Percentiles rank a stretch among this genome's conserved stretches.
Evolutionary conservation across 2,797 vertebrate species (phyloP).

Genomic region (Muscicapa comitata): DNA sequence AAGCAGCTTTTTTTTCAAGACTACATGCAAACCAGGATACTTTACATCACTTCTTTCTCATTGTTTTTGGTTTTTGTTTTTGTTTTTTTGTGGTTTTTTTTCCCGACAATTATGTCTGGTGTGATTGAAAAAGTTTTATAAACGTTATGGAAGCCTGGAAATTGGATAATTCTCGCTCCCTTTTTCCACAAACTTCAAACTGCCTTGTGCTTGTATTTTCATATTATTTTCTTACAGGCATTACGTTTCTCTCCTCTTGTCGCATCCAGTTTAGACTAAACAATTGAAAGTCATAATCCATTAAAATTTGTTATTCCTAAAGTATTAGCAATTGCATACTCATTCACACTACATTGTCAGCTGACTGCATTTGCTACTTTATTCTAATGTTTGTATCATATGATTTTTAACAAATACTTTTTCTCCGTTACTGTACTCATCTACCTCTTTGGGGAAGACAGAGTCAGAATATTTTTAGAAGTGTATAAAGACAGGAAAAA

Average conservation of each 20-base stretch:
- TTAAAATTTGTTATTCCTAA: not conserved
- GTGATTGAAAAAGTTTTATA: not conserved
- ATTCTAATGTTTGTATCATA: not conserved
- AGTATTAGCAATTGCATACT: not conserved
- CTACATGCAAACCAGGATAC: not conserved
- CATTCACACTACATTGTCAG: not conserved
- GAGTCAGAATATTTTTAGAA: not conserved
- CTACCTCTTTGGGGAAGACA: not conserved
- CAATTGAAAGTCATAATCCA: not conserved
- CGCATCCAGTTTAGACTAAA: not conserved
- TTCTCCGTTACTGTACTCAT: not conserved
- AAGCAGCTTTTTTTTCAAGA: not conserved
- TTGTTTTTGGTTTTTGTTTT: not conserved
- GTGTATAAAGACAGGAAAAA: not conserved
- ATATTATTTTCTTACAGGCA: not conserved
- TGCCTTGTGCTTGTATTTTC: not conserved
- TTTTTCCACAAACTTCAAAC: not conserved
- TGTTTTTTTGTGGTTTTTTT: not conserved
- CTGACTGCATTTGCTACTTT: not conserved
- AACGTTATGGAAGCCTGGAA: not conserved
- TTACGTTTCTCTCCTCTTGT: not conserved
- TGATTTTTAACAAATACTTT: not conserved
- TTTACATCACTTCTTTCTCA: not conserved
- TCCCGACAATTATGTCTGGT: not conserved
- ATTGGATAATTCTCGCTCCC: not conserved